A percentile compares a stretch with the other conserved stretches of the same genome.
These are phyloP conservation scores for Archaeoteleia sp. DNA, from an alignment of 2,888 invertebrate genomes.

Conservation along the genomic window DNA sequence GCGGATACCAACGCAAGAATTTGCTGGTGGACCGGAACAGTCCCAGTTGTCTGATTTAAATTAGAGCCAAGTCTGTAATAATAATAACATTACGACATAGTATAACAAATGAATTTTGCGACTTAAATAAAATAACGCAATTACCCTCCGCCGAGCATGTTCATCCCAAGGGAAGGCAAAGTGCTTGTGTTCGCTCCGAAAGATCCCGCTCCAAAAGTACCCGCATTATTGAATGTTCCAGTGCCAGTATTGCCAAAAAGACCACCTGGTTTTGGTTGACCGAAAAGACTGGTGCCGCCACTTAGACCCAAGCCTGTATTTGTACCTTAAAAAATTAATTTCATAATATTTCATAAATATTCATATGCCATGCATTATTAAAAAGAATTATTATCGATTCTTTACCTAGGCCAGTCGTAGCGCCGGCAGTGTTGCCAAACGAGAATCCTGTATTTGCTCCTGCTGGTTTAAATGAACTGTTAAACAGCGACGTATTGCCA, in stretches of 20 bases:
- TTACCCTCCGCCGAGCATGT: constrained; percentile 64
- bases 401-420: constrained; percentile 67
- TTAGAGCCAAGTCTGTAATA: constrained; percentile 59
- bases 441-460: constrained; percentile 72
- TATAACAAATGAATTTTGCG: background rate
- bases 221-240: constrained; percentile 75
- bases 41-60: constrained; percentile 67
- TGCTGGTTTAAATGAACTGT: constrained; percentile 74
- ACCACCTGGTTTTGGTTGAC: constrained; percentile 75
- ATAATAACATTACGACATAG: no score
- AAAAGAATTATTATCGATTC: background rate
- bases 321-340: constrained; percentile 48
- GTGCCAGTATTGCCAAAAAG: constrained; percentile 77
- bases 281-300: constrained; percentile 66
- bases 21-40: constrained; percentile 81
- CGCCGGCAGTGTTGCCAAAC: constrained; percentile 65
- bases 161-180: constrained; percentile 61
- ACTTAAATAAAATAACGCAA: background rate
- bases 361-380: background rate
- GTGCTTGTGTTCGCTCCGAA: constrained; percentile 67
- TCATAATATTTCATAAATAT: constrained; percentile 4
- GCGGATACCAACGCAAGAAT: constrained; percentile 85
- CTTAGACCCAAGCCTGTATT: constrained; percentile 73
- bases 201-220: constrained; percentile 73
- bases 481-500: constrained; percentile 72